These are phyloP conservation scores for Cerceris ruficornis DNA, from an alignment of 2,888 invertebrate species.

Conservation along the genomic window DNA sequence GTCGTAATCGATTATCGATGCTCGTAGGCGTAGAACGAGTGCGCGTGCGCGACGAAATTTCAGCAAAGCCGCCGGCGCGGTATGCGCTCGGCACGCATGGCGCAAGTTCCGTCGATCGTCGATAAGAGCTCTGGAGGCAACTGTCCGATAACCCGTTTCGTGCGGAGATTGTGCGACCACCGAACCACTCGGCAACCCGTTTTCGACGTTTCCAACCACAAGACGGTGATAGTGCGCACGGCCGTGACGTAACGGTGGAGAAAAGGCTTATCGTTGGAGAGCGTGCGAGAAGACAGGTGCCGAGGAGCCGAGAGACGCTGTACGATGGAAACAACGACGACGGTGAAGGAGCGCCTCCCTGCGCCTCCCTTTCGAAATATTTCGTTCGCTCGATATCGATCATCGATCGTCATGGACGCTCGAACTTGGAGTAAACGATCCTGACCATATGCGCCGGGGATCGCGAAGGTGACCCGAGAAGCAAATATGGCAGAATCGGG, in stretches of 20 bases:
- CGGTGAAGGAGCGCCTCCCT: not conserved
- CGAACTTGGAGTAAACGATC: too few species aligned
- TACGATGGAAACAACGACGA: not conserved
- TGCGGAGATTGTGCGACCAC: constrained; percentile 55
- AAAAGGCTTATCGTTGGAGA: constrained; percentile 4
- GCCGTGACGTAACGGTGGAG: constrained; percentile 24
- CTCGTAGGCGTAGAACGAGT: too few species aligned
- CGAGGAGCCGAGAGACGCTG: not conserved
- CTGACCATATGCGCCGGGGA: too few species aligned
- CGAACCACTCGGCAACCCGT: constrained; percentile 47
- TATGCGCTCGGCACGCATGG: not conserved
- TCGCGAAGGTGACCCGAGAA: too few species aligned
- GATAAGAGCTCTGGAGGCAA: constrained; percentile 62
- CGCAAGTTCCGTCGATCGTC: constrained; percentile 46
- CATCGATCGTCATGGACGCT: not conserved
- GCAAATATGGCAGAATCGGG: too few species aligned
- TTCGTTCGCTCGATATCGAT: not conserved
- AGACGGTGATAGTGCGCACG: constrained; percentile 24
- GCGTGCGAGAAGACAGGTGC: not conserved
- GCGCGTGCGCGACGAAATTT: not conserved
- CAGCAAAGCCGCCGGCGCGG: not conserved
- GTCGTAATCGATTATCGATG: too few species aligned
- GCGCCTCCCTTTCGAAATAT: not conserved
- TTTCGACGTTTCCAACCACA: constrained; percentile 42
- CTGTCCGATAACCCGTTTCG: constrained; percentile 65